These are phyloP conservation scores for Polyploca ridens DNA, from an alignment of 2,888 invertebrate species.

Conservation along the genomic window DNA sequence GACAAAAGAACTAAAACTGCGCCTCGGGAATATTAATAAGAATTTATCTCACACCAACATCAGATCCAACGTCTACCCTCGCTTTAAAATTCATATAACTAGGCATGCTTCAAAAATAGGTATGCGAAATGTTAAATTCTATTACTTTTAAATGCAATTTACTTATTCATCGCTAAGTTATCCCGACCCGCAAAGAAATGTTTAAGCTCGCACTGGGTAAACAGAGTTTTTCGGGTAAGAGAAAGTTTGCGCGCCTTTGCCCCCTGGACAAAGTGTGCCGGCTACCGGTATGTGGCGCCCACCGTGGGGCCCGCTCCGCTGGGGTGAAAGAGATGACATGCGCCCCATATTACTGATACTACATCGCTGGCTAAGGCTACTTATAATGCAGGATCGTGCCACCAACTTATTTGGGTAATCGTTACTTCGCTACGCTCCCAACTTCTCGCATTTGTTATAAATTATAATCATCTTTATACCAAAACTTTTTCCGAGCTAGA, in stretches of 20 bases:
- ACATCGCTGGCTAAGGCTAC: slow-evolving; percentile 33
- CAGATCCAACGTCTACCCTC: slow-evolving; percentile 39
- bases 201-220: slow-evolving; percentile 52
- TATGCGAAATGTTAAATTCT: slow-evolving; percentile 42
- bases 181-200: slow-evolving; percentile 55
- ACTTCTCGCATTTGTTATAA: slow-evolving; percentile 13
- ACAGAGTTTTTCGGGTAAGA: slow-evolving; percentile 55
- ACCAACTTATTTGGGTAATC: slow-evolving; percentile 46
- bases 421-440: slow-evolving; percentile 30
- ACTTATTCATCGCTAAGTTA: slow-evolving; percentile 61
- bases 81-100: slow-evolving; percentile 57
- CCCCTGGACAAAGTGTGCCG: slow-evolving; percentile 40
- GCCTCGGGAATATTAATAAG: slow-evolving; percentile 74
- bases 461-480: slow-evolving; percentile 10
- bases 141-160: slow-evolving; percentile 59
- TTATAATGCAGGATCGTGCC: slow-evolving; percentile 47
- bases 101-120: slow-evolving; percentile 32
- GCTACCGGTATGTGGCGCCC: slow-evolving; percentile 27
- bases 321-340: slow-evolving; percentile 17
- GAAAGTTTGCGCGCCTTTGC: slow-evolving; percentile 55
- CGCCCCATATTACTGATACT: slow-evolving; percentile 16
- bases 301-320: slow-evolving; percentile 26
- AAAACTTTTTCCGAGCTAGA: slow-evolving; percentile 26
- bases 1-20: slow-evolving; percentile 76
- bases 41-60: slow-evolving; percentile 62